Percentiles rank a stretch among this genome's conserved stretches.
Evolutionary conservation across 2,113 vertebrate genomes (phyloP).

Genomic region (Zosterops japonicus): DNA sequence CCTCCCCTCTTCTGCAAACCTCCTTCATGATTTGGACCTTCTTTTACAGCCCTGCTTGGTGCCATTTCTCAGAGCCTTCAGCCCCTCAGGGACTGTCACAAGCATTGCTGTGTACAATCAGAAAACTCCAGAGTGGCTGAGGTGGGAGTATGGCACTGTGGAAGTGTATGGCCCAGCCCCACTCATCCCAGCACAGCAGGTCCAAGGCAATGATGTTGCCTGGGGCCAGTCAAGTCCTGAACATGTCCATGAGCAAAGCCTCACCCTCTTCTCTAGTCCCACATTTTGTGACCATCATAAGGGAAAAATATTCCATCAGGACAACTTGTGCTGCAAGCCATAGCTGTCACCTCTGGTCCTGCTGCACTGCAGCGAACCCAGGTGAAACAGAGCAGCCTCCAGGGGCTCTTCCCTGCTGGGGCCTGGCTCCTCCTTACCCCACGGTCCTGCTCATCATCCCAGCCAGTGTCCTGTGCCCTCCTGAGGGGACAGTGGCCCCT

Average conservation of each 20-base stretch:
- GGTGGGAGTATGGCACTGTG: background rate
- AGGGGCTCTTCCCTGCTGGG: background rate
- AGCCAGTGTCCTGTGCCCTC: background rate
- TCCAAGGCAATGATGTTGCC: fast-evolving
- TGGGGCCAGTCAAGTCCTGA: background rate
- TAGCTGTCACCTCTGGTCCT: background rate
- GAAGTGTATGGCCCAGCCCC: background rate
- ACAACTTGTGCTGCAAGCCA: background rate
- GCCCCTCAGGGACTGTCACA: background rate
- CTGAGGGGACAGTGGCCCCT: too few species aligned
- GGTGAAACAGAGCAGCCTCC: background rate
- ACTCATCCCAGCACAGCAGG: background rate
- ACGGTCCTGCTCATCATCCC: fast-evolving
- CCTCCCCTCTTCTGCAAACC: background rate
- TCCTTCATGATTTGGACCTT: background rate
- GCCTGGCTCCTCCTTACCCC: background rate
- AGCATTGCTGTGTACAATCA: background rate
- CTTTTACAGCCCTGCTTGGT: background rate
- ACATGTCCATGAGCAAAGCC: background rate
- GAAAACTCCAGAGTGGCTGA: background rate
- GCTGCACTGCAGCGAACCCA: background rate
- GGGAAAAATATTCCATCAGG: background rate
- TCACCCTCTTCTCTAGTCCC: background rate
- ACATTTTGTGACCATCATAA: fast-evolving
- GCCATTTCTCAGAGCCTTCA: background rate